Base-by-base conservation (phyloP, 2,113 vertebrate species). In the Solea senegalensis region DNA sequence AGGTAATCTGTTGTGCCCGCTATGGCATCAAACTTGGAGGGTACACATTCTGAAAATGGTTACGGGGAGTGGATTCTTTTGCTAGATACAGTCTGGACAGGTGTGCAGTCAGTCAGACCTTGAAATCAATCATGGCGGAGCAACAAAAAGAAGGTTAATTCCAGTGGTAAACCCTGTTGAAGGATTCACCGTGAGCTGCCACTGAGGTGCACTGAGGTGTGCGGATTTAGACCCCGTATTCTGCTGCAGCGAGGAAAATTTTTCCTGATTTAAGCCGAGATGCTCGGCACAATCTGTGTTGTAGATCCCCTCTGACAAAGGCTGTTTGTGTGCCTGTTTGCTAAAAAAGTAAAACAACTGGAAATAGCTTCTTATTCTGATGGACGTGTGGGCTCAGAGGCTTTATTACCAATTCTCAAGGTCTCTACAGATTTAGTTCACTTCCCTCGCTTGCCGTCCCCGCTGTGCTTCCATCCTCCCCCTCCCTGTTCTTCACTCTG, bases 41-140 rank as follows among this genome's bases (percentile, higher is more conserved):
- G 52, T 15, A 56, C 61, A 69, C 74, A 78, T 85, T 86, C 79
- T 88, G 71, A n/a, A 89, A 88, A 87, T 73, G 71, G 74, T 77
- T 56, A 74, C 78, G 74, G 84, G 81, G 83, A 88, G 34, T 51
- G 78, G 66, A 86, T 85, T 87, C 52, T 75, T 79, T 83, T 74
- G 65, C 72, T 64, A 72, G 55, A 57, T 64, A 68, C 57, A 80
- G 74, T 76, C 80, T 83, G 63, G 67, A 79, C 78, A 80, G 78
- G 72, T 83, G 75, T 82, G 75, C 74, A 77, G 77, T 48, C 74
- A 77, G 77, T 48, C 74, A 74, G 86, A 83, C 84, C 85, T 92
- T 88, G 76, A 89, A 91, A 91, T 91, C 85, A 88, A 91, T 92
- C 88, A 88, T 1, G 45, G 50, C 11, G 57, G 65, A 80, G 70